A percentile compares a stretch with the other conserved stretches of the same genome.
Evolutionary conservation across 2,113 vertebrate species (phyloP).

Genomic region (Pelecanoides urinatrix): DNA sequence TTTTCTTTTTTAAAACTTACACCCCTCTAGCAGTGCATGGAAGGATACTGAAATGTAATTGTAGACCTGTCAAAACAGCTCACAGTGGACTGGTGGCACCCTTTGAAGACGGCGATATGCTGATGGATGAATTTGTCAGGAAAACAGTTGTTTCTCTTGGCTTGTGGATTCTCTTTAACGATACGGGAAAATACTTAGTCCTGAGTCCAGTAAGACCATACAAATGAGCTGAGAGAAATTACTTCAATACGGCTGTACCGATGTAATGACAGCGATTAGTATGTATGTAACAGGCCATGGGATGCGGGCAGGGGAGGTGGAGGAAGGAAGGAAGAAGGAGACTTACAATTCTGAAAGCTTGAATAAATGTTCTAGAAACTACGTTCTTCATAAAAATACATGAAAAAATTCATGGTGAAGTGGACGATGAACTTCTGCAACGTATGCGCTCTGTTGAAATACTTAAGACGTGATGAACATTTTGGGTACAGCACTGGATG

Average conservation of each 20-base stretch:
- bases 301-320: not conserved
- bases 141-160: conserved; percentile 1
- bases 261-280: not conserved
- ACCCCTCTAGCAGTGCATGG: not conserved
- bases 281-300: not conserved
- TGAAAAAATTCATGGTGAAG: not conserved
- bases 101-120: not conserved
- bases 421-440: not conserved
- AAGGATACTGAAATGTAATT: not conserved
- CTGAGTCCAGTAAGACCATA: not conserved
- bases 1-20: not conserved
- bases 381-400: not conserved
- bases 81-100: not conserved
- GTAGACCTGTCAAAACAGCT: not conserved
- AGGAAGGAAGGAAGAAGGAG: not conserved
- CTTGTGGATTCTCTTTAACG: conserved; percentile 3
- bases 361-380: not conserved
- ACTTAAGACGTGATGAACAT: fast-evolving
- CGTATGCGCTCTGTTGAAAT: not conserved
- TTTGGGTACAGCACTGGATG: not conserved
- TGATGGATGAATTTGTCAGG: conserved; percentile 6
- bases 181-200: not conserved
- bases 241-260: not conserved
- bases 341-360: not conserved
- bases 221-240: not conserved